These are phyloP conservation scores for Lichenostomus cassidix DNA, from an alignment of 2,113 vertebrate genomes.

Conservation along the genomic window DNA sequence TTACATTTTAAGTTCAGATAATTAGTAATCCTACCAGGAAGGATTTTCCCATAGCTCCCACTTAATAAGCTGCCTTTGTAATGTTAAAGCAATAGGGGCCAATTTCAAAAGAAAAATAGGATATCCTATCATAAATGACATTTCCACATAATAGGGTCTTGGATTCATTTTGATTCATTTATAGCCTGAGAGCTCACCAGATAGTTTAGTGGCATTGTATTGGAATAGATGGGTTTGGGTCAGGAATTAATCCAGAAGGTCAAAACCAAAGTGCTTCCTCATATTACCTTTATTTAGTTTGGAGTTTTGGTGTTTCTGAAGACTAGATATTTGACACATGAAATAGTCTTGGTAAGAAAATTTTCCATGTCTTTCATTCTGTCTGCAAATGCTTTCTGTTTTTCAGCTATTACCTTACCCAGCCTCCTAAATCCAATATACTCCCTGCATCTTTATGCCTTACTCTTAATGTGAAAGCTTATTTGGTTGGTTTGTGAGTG, in stretches of 20 bases:
- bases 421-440: not conserved
- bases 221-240: conserved; percentile 35
- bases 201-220: conserved; percentile 13
- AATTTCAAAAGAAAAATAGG: conserved; percentile 55
- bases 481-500: not conserved
- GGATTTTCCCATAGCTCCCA: not conserved
- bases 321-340: not conserved
- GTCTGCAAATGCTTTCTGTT: not conserved
- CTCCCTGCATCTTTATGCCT: not conserved
- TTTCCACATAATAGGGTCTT: conserved; percentile 42
- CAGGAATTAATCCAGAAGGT: conserved; percentile 45
- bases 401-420: not conserved
- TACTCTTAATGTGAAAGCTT: not conserved
- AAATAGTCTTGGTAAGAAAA: not conserved
- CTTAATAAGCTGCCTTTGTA: conserved; percentile 33
- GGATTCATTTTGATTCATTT: conserved; percentile 58
- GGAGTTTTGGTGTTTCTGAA: not conserved
- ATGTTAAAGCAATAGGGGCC: conserved; percentile 18
- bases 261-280: not conserved
- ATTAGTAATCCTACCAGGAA: conserved; percentile 47
- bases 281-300: not conserved
- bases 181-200: not conserved
- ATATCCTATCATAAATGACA: conserved; percentile 25
- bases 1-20: conserved; percentile 12
- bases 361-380: not conserved